Base-by-base conservation (phyloP, 2,888 invertebrate species). In the Chorisops tibialis region DNA sequence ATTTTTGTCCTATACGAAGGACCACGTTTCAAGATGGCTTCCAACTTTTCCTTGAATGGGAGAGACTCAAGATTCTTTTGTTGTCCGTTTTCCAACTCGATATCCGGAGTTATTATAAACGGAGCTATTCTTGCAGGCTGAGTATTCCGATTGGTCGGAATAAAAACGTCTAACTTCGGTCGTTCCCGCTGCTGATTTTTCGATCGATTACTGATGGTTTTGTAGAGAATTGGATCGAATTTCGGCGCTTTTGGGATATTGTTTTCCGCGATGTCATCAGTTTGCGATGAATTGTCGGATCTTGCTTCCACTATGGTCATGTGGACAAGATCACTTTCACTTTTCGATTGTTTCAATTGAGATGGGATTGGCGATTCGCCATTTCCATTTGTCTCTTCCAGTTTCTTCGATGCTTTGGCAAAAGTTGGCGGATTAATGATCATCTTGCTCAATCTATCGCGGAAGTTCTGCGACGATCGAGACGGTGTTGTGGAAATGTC, bases 161-260 rank as follows among this genome's bases (percentile, higher is more conserved):
- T 5, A 3, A 14, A 18, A 45, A 68, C 67, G 22, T 68, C 69
- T 47, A 75, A 67, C 66, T 72, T 71, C 38, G 73, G 72, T 51
- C 74, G 69, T 59, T 70, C 68, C 62, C 69, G 71, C 58, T 65
- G 65, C 41, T 41, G 56, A 21, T 58, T 51, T 41, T 30, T 18
- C 58, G 66, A 68, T 65, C 70, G 69, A 58, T 69, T 68, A 62
- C 70, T 73, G 48, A 74, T 69, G 59, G 74, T 75, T 69, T 73
- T 73, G 64, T 75, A 76, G 22, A 76, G 67, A 39, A 71, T 66
- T 30, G 75, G 74, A 71, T 75, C 75, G 66, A 76, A 76, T 70
- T 73, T 75, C 37, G 76, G 75, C 37, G 76, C 67, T 62, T 71
- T 72, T 48, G 76, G 75, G 64, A 75, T 74, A 49, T 61, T 63